A percentile compares a stretch with the other conserved stretches of the same genome.
Conservation (phyloP, 2,888 invertebrate species). For the Heliconius ismenius region DNA sequence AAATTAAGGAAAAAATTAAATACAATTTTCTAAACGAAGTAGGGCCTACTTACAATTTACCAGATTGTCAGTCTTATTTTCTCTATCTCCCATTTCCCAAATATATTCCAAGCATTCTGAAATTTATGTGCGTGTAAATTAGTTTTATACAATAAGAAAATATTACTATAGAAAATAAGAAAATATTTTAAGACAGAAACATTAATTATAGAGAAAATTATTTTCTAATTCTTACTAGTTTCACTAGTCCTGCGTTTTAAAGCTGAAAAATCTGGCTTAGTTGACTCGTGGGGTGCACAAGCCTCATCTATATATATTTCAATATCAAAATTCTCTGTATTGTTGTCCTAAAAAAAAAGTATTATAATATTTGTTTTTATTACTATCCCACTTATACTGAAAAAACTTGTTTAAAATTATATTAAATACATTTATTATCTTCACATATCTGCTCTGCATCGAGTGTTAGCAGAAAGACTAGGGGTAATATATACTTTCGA, state of each 20-base stretch:
- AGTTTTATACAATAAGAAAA: not conserved
- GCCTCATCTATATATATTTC: slow-evolving; percentile 42
- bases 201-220: not conserved
- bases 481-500: too few relatives aligned
- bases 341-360: slow-evolving; percentile 33
- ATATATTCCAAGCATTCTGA: slow-evolving; percentile 45
- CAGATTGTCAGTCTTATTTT: slow-evolving; percentile 44
- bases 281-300: slow-evolving; percentile 47
- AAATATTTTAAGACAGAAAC: too few relatives aligned
- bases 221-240: slow-evolving; percentile 34
- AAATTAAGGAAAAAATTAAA: not conserved
- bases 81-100: slow-evolving; percentile 46
- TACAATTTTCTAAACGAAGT: not conserved
- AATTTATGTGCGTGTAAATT: not conserved
- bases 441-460: too few relatives aligned
- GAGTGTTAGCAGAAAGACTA: too few relatives aligned
- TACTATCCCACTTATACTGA: too few relatives aligned
- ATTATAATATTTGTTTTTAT: too few relatives aligned
- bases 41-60: slow-evolving; percentile 56
- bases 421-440: too few relatives aligned
- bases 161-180: not conserved
- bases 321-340: slow-evolving; percentile 32
- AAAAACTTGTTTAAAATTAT: too few relatives aligned
- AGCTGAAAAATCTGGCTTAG: slow-evolving; percentile 53
- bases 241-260: slow-evolving; percentile 41